phyloP scores from a whole-genome alignment of 2,113 vertebrate genomes.

The Butorides virescens region DNA sequence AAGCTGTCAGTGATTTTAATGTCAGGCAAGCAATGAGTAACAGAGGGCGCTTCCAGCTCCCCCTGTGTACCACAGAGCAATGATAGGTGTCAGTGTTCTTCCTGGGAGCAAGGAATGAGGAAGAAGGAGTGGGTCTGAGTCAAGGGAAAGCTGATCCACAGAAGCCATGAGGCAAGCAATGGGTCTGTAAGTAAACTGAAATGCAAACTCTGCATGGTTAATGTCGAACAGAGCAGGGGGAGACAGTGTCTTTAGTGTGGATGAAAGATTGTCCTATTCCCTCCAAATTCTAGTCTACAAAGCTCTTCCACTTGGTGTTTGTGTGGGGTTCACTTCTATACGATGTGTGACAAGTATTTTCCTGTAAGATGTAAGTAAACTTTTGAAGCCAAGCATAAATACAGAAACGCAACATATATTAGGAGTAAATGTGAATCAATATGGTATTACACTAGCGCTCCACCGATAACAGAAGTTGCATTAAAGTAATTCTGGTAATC shows the following conservation, averaged over 20 bases:
- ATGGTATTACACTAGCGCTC: accelerated
- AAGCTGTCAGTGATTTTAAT: not conserved
- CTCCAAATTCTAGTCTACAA: not conserved
- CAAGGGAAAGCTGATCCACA: not conserved
- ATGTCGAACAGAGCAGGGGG: not conserved
- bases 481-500: not conserved
- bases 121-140: not conserved
- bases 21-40: slow-evolving; percentile 23
- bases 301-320: not conserved
- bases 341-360: not conserved
- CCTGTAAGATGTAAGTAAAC: not conserved
- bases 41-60: not conserved
- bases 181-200: not conserved
- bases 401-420: not conserved
- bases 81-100: not conserved
- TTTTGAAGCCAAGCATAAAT: not conserved
- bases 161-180: not conserved
- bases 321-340: not conserved
- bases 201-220: not conserved
- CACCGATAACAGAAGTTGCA: not conserved
- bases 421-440: not conserved
- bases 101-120: not conserved
- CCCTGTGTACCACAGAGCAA: not conserved
- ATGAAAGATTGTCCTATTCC: not conserved
- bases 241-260: accelerated